These are phyloP conservation scores for Gymnothorax javanicus DNA, from an alignment of 2,797 vertebrate genomes.

Conservation along the genomic window DNA sequence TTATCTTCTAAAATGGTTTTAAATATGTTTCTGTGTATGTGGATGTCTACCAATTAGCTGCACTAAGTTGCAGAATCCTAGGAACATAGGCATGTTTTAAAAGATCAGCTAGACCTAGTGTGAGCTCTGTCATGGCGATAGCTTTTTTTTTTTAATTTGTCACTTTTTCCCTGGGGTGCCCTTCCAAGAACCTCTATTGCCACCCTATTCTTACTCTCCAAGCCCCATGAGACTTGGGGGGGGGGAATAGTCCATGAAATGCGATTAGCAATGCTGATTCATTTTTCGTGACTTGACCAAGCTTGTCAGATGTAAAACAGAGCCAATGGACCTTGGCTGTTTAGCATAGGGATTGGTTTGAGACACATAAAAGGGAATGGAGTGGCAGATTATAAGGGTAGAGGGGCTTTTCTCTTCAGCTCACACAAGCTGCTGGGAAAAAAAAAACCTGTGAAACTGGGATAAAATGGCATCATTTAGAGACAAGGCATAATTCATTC, in stretches of 20 bases:
- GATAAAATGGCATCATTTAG: slow-evolving; percentile 28
- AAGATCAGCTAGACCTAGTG: background rate
- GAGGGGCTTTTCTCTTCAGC: slow-evolving; percentile 20
- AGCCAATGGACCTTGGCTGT: slow-evolving; percentile 28
- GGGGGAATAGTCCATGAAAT: slow-evolving; percentile 36
- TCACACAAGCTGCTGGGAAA: slow-evolving; percentile 37
- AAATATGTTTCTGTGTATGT: background rate
- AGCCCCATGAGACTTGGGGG: slow-evolving; percentile 21
- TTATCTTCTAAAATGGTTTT: background rate
- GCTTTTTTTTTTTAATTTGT: background rate
- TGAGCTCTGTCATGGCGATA: background rate
- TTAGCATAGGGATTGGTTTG: slow-evolving; percentile 32
- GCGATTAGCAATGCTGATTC: slow-evolving; percentile 42
- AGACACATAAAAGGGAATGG: slow-evolving; percentile 22
- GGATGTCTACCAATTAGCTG: background rate
- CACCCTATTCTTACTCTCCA: slow-evolving; percentile 13
- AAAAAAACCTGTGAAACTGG: slow-evolving; percentile 17
- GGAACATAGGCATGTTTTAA: background rate
- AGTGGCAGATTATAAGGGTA: slow-evolving; percentile 23
- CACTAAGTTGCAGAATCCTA: background rate
- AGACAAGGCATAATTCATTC: slow-evolving; percentile 25
- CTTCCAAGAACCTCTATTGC: background rate
- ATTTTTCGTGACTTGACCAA: slow-evolving; percentile 36
- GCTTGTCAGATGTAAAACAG: slow-evolving; percentile 38
- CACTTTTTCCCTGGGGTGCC: slow-evolving; percentile 30